These are phyloP conservation scores for Eciton burchellii DNA, from an alignment of 1,140 invertebrate species.

Conservation along the genomic window DNA sequence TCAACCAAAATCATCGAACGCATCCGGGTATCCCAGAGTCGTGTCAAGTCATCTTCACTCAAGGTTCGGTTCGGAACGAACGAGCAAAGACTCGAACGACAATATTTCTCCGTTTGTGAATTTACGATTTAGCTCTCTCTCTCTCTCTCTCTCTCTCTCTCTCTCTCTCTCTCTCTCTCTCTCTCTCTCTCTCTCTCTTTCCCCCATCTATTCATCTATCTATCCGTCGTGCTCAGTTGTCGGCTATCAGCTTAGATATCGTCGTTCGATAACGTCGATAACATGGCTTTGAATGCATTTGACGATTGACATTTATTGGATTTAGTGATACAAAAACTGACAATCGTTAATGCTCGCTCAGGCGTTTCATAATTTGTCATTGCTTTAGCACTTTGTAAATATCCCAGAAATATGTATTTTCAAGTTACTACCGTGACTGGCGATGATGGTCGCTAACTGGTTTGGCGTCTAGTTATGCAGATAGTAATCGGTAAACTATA, in stretches of 20 bases:
- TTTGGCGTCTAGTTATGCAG: constrained; percentile 52
- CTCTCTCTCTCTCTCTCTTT: too few species aligned
- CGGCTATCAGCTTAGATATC: too few species aligned
- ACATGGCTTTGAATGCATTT: too few species aligned
- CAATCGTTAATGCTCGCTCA: neutral
- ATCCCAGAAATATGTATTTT: constrained; percentile 44
- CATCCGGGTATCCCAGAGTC: neutral
- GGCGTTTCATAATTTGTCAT: neutral
- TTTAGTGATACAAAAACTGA: too few species aligned
- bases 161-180: too few species aligned
- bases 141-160: neutral
- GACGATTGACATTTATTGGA: too few species aligned
- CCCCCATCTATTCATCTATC: too few species aligned
- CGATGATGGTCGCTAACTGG: constrained; percentile 54
- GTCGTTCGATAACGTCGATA: too few species aligned
- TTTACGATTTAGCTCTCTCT: neutral
- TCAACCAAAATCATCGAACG: constrained; percentile 56
- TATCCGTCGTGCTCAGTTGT: too few species aligned
- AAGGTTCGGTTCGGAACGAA: neutral
- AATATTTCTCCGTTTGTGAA: neutral
- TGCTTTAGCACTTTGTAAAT: constrained; percentile 35
- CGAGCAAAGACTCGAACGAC: too few species aligned
- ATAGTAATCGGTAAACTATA: constrained; percentile 22
- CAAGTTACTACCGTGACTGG: constrained; percentile 30
- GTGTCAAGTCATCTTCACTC: neutral